Conservation (phyloP, 2,888 invertebrate species). For the Sussaba pulchella region DNA sequence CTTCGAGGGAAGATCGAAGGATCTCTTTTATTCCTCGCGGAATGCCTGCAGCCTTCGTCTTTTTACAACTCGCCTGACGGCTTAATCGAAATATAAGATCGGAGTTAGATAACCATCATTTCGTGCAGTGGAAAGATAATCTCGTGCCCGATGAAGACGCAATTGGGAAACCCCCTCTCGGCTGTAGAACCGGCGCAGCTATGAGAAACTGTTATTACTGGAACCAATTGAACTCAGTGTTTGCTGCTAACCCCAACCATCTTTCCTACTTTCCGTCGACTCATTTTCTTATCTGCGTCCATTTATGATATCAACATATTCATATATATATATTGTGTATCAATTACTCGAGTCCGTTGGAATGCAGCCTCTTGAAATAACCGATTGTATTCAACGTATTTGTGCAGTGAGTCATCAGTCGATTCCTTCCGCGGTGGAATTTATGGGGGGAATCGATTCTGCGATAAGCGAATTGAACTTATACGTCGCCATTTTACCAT, state of each 20-base stretch:
- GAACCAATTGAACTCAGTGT: conserved; percentile 29
- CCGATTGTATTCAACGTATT: no score
- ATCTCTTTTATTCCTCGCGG: not conserved
- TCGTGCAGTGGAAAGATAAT: conserved; percentile 43
- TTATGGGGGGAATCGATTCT: not conserved
- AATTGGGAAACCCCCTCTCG: conserved; percentile 42
- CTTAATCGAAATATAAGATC: conserved; percentile 50
- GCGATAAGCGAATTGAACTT: conserved; percentile 7
- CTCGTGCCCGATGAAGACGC: conserved; percentile 34
- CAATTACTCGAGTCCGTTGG: no score
- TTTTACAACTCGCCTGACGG: conserved; percentile 1
- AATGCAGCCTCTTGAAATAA: no score
- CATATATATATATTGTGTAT: not conserved
- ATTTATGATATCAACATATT: not conserved
- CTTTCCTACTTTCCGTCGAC: conserved; percentile 3
- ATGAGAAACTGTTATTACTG: conserved; percentile 44
- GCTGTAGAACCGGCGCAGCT: conserved; percentile 4
- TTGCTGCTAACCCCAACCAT: conserved; percentile 34
- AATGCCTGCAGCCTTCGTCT: not conserved
- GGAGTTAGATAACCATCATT: conserved; percentile 40
- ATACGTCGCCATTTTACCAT: not conserved
- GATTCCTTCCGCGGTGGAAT: not conserved
- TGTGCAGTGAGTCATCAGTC: not conserved
- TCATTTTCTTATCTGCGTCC: not conserved
- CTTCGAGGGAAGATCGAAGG: not conserved